Conservation (phyloP, 2,888 invertebrate genomes). For the Nemotelus pantherinus region DNA sequence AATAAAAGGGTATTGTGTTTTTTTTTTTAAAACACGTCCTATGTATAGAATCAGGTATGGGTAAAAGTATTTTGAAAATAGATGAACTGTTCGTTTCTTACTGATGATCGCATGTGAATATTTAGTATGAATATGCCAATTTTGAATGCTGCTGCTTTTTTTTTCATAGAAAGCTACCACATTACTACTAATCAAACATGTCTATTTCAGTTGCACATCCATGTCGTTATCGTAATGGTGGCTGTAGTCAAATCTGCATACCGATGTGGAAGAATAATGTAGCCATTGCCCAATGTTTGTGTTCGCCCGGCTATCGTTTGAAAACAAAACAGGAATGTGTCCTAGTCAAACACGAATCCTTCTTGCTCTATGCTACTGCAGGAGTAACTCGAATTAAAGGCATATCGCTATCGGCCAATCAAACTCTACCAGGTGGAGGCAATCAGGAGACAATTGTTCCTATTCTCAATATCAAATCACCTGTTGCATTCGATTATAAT, state of each 20-base stretch:
- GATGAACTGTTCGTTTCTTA: too few relatives aligned
- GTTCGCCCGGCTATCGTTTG: conserved; percentile 76
- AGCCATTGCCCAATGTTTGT: conserved; percentile 74
- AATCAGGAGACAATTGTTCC: conserved; percentile 73
- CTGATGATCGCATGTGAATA: too few relatives aligned
- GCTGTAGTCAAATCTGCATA: conserved; percentile 82
- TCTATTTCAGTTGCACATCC: conserved; percentile 70
- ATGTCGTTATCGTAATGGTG: conserved; percentile 73
- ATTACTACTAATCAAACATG: too few relatives aligned
- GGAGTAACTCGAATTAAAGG: conserved; percentile 78
- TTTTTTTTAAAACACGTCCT: too few relatives aligned
- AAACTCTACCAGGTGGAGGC: conserved; percentile 51
- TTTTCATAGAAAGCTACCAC: too few relatives aligned
- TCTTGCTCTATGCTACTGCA: conserved; percentile 73
- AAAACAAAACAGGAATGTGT: conserved; percentile 71
- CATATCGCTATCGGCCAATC: conserved; percentile 64
- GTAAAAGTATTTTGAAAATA: too few relatives aligned
- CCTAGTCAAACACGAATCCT: conserved; percentile 69
- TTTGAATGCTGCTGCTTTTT: too few relatives aligned
- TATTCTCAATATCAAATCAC: conserved; percentile 73
- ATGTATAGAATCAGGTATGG: too few relatives aligned
- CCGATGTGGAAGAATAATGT: conserved; percentile 69
- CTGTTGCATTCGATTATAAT: conserved; percentile 77
- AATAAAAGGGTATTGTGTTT: too few relatives aligned
- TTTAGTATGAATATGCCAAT: too few relatives aligned